These are phyloP conservation scores for Paralvinella palmiformis DNA, from an alignment of 1,140 invertebrate species.

Conservation along the genomic window DNA sequence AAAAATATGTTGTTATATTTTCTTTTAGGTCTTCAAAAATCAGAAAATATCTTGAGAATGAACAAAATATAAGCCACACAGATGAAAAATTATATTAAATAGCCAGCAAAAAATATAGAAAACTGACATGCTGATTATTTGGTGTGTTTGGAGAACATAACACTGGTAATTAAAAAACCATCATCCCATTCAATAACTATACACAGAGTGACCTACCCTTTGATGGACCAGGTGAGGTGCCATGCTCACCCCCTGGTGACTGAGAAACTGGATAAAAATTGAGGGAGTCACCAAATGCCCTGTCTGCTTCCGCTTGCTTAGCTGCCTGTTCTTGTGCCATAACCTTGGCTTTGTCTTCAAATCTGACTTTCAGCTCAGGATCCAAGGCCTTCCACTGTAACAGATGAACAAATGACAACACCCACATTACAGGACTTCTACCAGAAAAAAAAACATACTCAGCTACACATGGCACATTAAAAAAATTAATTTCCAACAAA, in stretches of 20 bases:
- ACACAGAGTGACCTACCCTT: no score
- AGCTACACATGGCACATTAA: background rate
- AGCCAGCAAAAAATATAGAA: no score
- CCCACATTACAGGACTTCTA: background rate
- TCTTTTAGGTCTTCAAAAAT: no score
- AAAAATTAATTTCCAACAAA: background rate
- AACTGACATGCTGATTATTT: no score
- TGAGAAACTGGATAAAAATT: slow-evolving; percentile 16
- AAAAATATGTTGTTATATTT: no score
- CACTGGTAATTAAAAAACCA: no score
- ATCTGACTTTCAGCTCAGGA: slow-evolving; percentile 78
- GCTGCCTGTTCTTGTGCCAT: slow-evolving; percentile 40
- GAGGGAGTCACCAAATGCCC: slow-evolving; percentile 38
- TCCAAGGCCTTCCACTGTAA: slow-evolving; percentile 83
- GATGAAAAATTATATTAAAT: no score
- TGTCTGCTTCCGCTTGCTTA: slow-evolving; percentile 41
- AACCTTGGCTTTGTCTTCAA: slow-evolving; percentile 61
- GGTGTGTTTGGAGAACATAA: no score
- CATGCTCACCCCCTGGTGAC: slow-evolving; percentile 9
- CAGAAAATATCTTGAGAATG: no score
- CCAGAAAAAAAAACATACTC: background rate
- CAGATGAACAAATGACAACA: slow-evolving; percentile 12
- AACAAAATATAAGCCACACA: no score
- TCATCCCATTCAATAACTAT: no score
- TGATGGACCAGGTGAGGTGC: background rate